Conservation (phyloP, 1,140 invertebrate genomes). For the Drosophila serrata region DNA sequence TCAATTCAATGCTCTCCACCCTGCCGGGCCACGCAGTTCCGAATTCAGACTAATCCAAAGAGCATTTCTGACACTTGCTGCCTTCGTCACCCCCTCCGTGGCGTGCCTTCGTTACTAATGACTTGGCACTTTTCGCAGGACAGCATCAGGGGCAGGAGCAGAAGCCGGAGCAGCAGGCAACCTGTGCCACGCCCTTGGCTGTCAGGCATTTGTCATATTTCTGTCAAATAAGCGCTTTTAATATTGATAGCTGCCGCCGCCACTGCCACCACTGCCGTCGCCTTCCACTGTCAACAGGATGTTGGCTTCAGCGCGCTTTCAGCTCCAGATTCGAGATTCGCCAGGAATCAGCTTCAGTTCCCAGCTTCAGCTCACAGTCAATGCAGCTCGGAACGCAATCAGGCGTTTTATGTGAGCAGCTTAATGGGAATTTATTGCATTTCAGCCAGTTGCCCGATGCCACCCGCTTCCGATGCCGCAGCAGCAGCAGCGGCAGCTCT, state of each 20-base stretch:
- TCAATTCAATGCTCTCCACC: slow-evolving; percentile 14
- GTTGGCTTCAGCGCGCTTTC: slow-evolving; percentile 76
- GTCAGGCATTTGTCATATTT: slow-evolving; percentile 84
- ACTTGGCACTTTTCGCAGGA: slow-evolving; percentile 76
- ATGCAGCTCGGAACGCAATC: slow-evolving; percentile 69
- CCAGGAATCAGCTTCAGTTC: slow-evolving; percentile 14
- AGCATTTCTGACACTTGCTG: slow-evolving; percentile 80
- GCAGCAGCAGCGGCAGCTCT: slow-evolving; percentile 9
- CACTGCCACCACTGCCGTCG: slow-evolving; percentile 3
- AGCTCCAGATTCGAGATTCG: slow-evolving; percentile 31
- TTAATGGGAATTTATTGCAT: slow-evolving; percentile 84
- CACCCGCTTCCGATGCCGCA: slow-evolving; percentile 8
- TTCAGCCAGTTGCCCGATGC: slow-evolving; percentile 40
- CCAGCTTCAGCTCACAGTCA: slow-evolving; percentile 32
- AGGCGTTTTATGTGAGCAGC: slow-evolving; percentile 82
- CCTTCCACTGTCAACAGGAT: slow-evolving; percentile 75
- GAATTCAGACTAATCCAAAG: slow-evolving; percentile 81
- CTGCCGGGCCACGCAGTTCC: slow-evolving; percentile 33
- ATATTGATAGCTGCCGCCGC: slow-evolving; percentile 77
- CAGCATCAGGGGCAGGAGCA: slow-evolving; percentile 10
- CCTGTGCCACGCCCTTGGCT: slow-evolving; percentile 69
- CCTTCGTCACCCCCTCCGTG: slow-evolving; percentile 1
- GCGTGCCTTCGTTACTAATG: slow-evolving; percentile 68
- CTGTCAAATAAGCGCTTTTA: slow-evolving; percentile 84
- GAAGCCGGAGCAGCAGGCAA: slow-evolving; percentile 31